Evolutionary conservation across 2,113 vertebrate species (phyloP).

Genomic region (Sisor rabdophorus): DNA sequence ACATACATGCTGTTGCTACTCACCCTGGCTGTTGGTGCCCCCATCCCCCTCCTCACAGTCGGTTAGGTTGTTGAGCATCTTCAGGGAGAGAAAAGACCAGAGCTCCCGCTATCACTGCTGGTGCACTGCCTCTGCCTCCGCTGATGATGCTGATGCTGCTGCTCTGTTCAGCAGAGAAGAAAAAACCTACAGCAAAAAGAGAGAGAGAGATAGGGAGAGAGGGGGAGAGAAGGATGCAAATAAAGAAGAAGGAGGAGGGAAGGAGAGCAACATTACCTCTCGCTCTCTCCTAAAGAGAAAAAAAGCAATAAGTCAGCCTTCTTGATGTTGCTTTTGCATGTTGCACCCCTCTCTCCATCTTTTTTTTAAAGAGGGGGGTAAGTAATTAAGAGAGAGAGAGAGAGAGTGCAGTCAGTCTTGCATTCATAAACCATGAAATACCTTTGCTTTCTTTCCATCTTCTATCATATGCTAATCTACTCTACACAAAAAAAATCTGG

Average conservation of each 20-base stretch:
- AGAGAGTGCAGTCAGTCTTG: conserved; percentile 61
- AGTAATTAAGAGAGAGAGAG: conserved; percentile 26
- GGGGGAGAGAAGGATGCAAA: conserved; percentile 11
- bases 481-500: not conserved
- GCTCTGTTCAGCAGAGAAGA: conserved; percentile 26
- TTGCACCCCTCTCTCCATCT: conserved; percentile 48
- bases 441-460: not conserved
- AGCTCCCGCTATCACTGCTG: conserved; percentile 26
- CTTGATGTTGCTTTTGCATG: conserved; percentile 40
- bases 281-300: conserved; percentile 43
- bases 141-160: conserved; percentile 12
- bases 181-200: conserved; percentile 3
- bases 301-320: conserved; percentile 30
- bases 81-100: conserved; percentile 20
- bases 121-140: conserved; percentile 13
- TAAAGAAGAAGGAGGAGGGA: conserved; percentile 31
- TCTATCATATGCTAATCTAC: not conserved
- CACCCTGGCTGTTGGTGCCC: conserved; percentile 39
- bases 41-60: conserved; percentile 43
- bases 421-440: not conserved
- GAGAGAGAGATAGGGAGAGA: not conserved
- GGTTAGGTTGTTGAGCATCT: conserved; percentile 41
- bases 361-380: conserved; percentile 63
- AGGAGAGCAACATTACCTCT: conserved; percentile 30
- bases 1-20: conserved; percentile 21